Evolutionary conservation across 2,797 vertebrate genomes (phyloP), one percentile per base, ranked within the genome.

Genomic region (Scarus forsteni): DNA sequence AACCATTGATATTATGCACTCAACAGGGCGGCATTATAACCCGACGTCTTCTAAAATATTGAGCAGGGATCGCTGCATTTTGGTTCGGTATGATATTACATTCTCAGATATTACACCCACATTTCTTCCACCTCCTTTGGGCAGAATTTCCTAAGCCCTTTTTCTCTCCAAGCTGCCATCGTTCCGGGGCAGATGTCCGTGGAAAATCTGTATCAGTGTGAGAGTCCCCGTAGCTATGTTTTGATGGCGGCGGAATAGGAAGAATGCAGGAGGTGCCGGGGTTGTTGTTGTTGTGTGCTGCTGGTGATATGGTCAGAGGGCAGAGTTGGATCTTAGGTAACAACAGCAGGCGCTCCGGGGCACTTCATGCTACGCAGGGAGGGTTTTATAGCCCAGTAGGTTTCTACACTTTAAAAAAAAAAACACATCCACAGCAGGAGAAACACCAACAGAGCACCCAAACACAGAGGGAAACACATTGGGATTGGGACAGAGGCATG

Each of bases 81-180:
- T 44, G 76, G 55, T 79, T 72, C 60, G 5, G 51, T 56, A 19
- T 85, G 73, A 89, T 91, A 87, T 91, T 83, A 80, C 86, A 86
- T 86, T 88, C 85, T 16, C 40, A 69, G 84, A 90, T 89, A 92
- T 92, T 90, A 85, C 77, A 8, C 79, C 85, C 90, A 90, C 90
- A 90, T 90, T 91, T 91, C 89, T 90, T 91, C 83, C 79, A 18
- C 73, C 73, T 81, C 87, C 88, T 90, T 83, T 79, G 81, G 88
- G 88, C 80, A 5, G 83, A 83, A 80, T 85, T 70, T 77, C 70
- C 60, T 49, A 61, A 68, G 78, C 53, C 62, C 73, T 74, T 69
- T 76, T 69, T 76, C 69, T 79, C 72, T 75, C 50, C 48, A 15
- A 49, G 67, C 55, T 51, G 46, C 79, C 69, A 1, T 67, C 60